phyloP scores from a whole-genome alignment of 2,888 invertebrate species.

The Globia sparganii region DNA sequence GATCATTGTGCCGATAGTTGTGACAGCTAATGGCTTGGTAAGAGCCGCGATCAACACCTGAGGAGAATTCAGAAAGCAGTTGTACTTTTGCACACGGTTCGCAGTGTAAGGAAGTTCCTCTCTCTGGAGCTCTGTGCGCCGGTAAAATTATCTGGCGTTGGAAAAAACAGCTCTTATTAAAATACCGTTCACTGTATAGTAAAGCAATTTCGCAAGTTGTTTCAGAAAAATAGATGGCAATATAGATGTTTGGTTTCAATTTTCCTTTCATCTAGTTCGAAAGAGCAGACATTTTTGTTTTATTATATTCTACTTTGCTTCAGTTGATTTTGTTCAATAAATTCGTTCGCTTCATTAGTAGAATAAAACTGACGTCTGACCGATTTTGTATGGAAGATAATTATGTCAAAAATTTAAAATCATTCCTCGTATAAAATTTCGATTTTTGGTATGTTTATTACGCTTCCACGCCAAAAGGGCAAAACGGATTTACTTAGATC shows the following conservation, averaged over 20 bases:
- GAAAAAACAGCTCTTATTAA: neutral
- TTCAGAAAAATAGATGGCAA: slow-evolving; percentile 12
- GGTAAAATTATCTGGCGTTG: too few relatives aligned
- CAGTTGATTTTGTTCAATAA: neutral
- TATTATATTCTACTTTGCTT: neutral
- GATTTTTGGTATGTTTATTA: too few relatives aligned
- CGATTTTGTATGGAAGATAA: too few relatives aligned
- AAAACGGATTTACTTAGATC: too few relatives aligned
- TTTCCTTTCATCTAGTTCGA: slow-evolving; percentile 7
- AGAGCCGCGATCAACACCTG: neutral
- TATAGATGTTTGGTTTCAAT: slow-evolving; percentile 32
- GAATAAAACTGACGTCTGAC: too few relatives aligned
- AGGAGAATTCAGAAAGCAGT: neutral
- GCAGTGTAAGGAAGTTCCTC: neutral
- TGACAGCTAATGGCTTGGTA: neutral
- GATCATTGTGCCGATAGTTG: neutral
- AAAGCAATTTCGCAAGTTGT: slow-evolving; percentile 29
- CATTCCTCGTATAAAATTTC: too few relatives aligned
- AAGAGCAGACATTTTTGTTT: slow-evolving; percentile 9
- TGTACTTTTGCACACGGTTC: neutral
- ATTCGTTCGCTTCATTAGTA: too few relatives aligned
- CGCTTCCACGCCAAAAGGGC: too few relatives aligned
- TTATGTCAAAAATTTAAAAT: too few relatives aligned
- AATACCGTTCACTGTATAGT: neutral
- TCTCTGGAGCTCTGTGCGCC: neutral